Evolutionary conservation across 2,888 invertebrate species (phyloP).

Genomic region (Xestobium rufovillosum): DNA sequence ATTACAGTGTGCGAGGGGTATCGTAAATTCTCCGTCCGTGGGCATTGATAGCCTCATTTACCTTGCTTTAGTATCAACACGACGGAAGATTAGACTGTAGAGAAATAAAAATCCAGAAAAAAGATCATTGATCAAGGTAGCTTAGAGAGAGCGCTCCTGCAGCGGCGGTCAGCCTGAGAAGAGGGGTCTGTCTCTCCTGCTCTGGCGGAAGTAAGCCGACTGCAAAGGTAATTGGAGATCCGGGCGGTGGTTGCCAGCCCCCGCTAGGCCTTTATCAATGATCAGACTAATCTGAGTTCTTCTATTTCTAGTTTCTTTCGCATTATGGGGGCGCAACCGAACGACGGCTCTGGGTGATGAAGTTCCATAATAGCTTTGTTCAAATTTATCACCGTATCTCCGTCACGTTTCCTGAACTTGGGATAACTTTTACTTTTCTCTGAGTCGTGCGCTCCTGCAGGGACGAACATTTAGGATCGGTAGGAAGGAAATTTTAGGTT

Average conservation of each 20-base stretch:
- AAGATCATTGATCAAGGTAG: conserved; percentile 31
- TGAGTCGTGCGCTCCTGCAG: conserved; percentile 34
- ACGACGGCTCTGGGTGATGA: no score
- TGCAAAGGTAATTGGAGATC: conserved; percentile 30
- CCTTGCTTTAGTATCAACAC: conserved; percentile 14
- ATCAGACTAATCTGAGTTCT: conserved; percentile 39
- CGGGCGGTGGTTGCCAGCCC: conserved; percentile 12
- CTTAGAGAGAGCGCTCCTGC: conserved; percentile 23
- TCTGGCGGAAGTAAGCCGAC: conserved; percentile 24
- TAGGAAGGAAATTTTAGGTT: no score
- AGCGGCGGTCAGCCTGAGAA: conserved; percentile 3
- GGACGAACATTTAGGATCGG: no score
- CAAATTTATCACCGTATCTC: conserved; percentile 39
- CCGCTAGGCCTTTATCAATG: conserved; percentile 33
- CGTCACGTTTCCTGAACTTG: conserved; percentile 33
- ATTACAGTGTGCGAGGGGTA: no score
- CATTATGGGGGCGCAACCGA: conserved; percentile 34
- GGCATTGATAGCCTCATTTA: background rate
- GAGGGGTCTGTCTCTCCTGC: conserved; percentile 9
- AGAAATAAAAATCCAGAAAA: conserved; percentile 29
- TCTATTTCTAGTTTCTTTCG: conserved; percentile 38
- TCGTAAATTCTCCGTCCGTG: no score
- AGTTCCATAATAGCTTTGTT: conserved; percentile 36
- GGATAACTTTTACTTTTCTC: conserved; percentile 32
- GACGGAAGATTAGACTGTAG: conserved; percentile 21